Conservation (phyloP, 2,888 invertebrate genomes). For the Caenorhabditis sulstoni region DNA sequence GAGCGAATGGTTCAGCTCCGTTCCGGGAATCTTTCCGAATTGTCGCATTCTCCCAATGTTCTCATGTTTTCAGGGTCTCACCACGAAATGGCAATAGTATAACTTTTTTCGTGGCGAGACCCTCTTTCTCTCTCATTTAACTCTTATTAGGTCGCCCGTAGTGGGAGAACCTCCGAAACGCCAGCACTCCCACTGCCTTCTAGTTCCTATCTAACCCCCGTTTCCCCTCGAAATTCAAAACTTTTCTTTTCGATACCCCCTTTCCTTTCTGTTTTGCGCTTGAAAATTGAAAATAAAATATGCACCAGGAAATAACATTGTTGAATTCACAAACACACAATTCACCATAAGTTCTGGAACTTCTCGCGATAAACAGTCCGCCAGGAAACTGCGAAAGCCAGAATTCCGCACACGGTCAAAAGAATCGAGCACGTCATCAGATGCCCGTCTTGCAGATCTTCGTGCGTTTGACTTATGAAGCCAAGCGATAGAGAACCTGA, state of each 20-base stretch:
- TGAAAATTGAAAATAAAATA: constrained; percentile 54
- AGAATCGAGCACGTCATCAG: constrained; percentile 8
- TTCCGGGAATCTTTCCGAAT: constrained; percentile 6
- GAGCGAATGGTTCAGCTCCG: constrained; percentile 54
- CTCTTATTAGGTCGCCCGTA: constrained; percentile 44
- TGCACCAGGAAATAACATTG: constrained; percentile 28
- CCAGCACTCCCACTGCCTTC: constrained; percentile 56
- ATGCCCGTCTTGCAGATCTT: not conserved
- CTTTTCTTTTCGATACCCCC: constrained; percentile 3
- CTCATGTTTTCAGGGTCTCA: not conserved
- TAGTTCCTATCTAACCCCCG: constrained; percentile 19
- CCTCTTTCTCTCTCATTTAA: not conserved
- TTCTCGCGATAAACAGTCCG: constrained; percentile 33
- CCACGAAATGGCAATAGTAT: not conserved
- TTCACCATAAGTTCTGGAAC: constrained; percentile 35
- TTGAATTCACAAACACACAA: not conserved
- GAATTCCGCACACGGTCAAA: constrained; percentile 13
- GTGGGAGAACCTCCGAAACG: constrained; percentile 41
- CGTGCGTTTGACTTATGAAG: constrained; percentile 18
- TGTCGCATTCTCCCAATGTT: not conserved
- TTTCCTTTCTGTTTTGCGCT: constrained; percentile 18
- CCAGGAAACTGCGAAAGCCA: constrained; percentile 18
- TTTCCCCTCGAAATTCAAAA: not conserved
- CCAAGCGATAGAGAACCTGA: constrained; percentile 29
- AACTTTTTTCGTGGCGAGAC: constrained; percentile 13